Base-by-base conservation (phyloP, 2,797 vertebrate species). In the Oceanodroma leucorhoa region DNA sequence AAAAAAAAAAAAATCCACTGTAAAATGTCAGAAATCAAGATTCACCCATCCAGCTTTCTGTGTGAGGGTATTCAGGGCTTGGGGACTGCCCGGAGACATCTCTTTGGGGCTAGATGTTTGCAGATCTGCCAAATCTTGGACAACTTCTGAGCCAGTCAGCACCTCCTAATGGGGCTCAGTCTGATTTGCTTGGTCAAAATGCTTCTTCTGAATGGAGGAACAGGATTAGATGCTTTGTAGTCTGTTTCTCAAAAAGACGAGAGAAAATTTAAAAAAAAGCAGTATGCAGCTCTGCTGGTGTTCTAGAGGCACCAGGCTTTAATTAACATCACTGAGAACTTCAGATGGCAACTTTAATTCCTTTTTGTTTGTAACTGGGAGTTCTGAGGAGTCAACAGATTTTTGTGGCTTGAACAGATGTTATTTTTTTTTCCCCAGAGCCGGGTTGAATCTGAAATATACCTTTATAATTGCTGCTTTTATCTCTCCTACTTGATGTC, bases 311-410 rank as follows among this genome's bases (percentile, higher is more conserved):
- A 0, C 27, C 36, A 20, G 54, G 29, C 46, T 87, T 83, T 78
- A 41, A 61, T 71, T 67, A 81, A 61, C 34, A 29, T 51, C 43
- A 26, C 66, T 8, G 43, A 57, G 71, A 84, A 82, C 21, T 82
- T 76, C 54, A 54, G 70, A 38, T 72, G 77, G 30, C 73, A 76
- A 17, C 55, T 89, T 82, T 84, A 95, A 89, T 89, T 82, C 73
- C 10, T 65, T 76, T 82, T 43, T 62, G 54, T 90, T 36, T 79
- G 30, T 43, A 46, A 65, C 45, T 16, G 32, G 6, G 50, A 67
- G 45, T 45, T 78, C 65, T 61, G 81, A 69, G 34, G 54, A 76
- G 32, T 41, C 77, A 81, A 75, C 29, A 75, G 58, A 40, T 67
- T 87, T 86, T 67, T 57, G 29, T 67, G 36, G 21, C 62, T 90